These are phyloP conservation scores for Salminus brasiliensis DNA, from an alignment of 2,113 vertebrate genomes.

Conservation along the genomic window DNA sequence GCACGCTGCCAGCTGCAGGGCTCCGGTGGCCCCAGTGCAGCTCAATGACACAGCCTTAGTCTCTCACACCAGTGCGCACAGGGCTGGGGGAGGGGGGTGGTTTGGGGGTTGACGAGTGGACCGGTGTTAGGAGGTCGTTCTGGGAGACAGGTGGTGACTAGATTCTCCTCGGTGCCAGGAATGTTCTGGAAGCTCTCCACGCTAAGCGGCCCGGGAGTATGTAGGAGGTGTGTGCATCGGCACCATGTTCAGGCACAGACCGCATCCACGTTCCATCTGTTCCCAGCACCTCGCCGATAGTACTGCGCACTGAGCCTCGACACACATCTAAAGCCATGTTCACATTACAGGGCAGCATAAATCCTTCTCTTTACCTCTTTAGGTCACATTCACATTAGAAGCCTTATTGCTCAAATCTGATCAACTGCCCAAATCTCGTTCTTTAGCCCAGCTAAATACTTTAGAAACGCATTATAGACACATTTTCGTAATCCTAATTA, in stretches of 20 bases:
- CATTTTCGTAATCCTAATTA: too few species aligned
- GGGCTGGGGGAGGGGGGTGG: slow-evolving; percentile 32
- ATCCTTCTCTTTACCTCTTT: not conserved
- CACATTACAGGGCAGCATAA: not conserved
- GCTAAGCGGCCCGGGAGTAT: slow-evolving; percentile 56
- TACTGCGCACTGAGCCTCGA: slow-evolving; percentile 21
- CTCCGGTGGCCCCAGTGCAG: slow-evolving; percentile 10
- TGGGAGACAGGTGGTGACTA: slow-evolving; percentile 65
- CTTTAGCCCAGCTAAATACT: too few species aligned
- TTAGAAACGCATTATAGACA: too few species aligned
- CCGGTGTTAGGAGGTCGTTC: slow-evolving; percentile 60
- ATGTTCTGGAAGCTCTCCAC: slow-evolving; percentile 60
- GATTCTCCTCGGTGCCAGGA: slow-evolving; percentile 58
- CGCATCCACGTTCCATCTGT: slow-evolving; percentile 61
- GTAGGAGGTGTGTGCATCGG: slow-evolving; percentile 65
- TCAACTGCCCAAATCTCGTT: not conserved
- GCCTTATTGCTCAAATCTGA: not conserved
- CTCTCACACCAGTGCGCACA: slow-evolving; percentile 31
- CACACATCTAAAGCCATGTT: slow-evolving; percentile 9
- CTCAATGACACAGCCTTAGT: slow-evolving; percentile 37
- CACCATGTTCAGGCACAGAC: slow-evolving; percentile 59
- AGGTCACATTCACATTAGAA: not conserved
- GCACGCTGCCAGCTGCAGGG: slow-evolving; percentile 20
- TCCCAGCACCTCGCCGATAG: slow-evolving; percentile 44
- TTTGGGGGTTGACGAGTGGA: slow-evolving; percentile 24